A percentile compares a stretch with the other conserved stretches of the same genome.
Conservation (phyloP, 30 jellyfish, hydroid and myxozoan species). For the Turritopsis rubra region DNA sequence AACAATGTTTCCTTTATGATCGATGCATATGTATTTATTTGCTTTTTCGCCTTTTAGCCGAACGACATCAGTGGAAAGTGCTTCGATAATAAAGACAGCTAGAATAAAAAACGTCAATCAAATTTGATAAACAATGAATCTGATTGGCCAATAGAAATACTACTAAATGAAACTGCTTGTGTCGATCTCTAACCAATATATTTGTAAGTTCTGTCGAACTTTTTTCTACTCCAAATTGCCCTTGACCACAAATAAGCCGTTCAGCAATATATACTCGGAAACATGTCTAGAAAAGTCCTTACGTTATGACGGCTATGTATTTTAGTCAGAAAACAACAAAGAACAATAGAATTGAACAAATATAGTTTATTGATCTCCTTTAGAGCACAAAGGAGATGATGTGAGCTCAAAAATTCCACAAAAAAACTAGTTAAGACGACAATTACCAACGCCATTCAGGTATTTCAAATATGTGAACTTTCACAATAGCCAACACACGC, state of each 20-base stretch:
- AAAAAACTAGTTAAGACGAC: neutral
- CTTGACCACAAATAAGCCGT: neutral
- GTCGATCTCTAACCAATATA: neutral
- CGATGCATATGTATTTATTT: conserved; percentile 63
- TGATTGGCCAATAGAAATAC: no score
- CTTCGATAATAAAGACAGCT: conserved; percentile 60
- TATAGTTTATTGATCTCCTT: neutral
- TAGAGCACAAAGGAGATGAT: no score
- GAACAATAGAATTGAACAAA: neutral
- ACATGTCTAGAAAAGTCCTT: neutral
- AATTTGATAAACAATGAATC: neutral
- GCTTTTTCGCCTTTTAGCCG: conserved; percentile 68
- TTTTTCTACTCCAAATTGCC: neutral
- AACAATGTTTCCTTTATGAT: conserved; percentile 42
- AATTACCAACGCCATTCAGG: neutral
- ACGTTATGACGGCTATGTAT: neutral
- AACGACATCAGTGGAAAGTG: conserved; percentile 55
- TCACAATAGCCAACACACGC: neutral
- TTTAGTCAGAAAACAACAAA: neutral
- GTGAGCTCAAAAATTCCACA: no score
- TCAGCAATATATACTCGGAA: neutral
- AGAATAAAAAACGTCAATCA: neutral
- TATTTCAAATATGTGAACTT: neutral
- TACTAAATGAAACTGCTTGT: neutral
- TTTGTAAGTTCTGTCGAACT: neutral